phyloP scores from a whole-genome alignment of 2,888 invertebrate genomes.

The Thalpophila matura region DNA sequence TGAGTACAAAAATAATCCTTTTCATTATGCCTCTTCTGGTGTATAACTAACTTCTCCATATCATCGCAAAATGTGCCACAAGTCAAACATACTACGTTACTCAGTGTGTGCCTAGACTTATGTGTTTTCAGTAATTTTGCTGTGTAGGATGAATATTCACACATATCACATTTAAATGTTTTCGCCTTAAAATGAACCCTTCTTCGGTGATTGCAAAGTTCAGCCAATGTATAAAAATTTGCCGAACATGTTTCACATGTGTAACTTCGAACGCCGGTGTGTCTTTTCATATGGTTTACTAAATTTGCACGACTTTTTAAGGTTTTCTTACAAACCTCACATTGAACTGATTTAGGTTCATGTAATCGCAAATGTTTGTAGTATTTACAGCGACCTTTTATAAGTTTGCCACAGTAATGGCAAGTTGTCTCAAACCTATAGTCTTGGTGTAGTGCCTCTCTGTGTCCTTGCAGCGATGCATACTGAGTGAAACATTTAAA shows the following conservation, averaged over 20 bases:
- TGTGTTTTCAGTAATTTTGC: slow-evolving; percentile 70
- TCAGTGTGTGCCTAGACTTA: slow-evolving; percentile 70
- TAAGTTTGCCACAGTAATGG: slow-evolving; percentile 78
- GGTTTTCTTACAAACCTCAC: slow-evolving; percentile 64
- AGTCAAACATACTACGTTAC: slow-evolving; percentile 72
- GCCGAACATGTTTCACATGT: slow-evolving; percentile 81
- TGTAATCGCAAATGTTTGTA: slow-evolving; percentile 77
- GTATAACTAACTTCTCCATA: slow-evolving; percentile 70
- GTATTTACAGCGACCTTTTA: slow-evolving; percentile 73
- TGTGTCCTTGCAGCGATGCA: slow-evolving; percentile 75
- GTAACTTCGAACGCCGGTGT: slow-evolving; percentile 74
- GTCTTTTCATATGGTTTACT: slow-evolving; percentile 75
- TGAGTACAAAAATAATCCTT: slow-evolving; percentile 74
- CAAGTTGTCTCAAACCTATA: slow-evolving; percentile 75
- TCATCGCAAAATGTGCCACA: slow-evolving; percentile 79
- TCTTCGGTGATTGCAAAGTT: slow-evolving; percentile 77
- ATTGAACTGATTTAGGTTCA: slow-evolving; percentile 41
- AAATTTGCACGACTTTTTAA: slow-evolving; percentile 67
- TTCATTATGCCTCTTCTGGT: slow-evolving; percentile 77
- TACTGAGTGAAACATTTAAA: slow-evolving; percentile 74
- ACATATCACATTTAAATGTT: slow-evolving; percentile 73
- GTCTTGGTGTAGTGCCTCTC: slow-evolving; percentile 74
- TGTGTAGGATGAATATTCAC: slow-evolving; percentile 71
- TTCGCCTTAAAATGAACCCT: slow-evolving; percentile 71
- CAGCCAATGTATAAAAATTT: slow-evolving; percentile 76